Evolutionary conservation across 2,888 invertebrate genomes (phyloP).

Genomic region (Luperina nickerlii): DNA sequence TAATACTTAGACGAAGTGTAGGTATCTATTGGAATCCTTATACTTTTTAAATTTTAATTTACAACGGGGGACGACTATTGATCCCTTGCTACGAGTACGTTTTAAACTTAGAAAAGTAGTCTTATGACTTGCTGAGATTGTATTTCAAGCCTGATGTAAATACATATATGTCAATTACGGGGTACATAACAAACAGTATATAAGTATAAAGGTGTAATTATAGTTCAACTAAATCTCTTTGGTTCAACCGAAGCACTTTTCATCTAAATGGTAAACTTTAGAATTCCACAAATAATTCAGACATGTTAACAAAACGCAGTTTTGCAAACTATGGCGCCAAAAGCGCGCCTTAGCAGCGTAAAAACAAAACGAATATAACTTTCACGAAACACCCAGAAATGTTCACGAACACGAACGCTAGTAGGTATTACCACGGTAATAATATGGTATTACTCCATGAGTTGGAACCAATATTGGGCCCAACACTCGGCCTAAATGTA

Average conservation of each 20-base stretch:
- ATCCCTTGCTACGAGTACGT: neutral
- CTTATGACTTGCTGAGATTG: neutral
- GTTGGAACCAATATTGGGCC: conserved; percentile 36
- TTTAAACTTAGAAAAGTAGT: neutral
- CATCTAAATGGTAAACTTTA: neutral
- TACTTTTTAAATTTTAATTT: neutral
- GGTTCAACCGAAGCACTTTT: neutral
- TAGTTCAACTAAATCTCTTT: no score
- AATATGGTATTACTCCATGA: conserved; percentile 40
- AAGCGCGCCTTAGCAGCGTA: conserved; percentile 30
- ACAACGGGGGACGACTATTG: no score
- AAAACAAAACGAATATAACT: conserved; percentile 75
- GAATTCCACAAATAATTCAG: neutral
- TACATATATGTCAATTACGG: neutral
- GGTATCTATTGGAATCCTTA: neutral
- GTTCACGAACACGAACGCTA: conserved; percentile 75
- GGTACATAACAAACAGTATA: neutral
- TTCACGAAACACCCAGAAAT: conserved; percentile 74
- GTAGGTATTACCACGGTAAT: conserved; percentile 51
- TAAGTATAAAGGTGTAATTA: neutral
- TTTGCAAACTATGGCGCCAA: conserved; percentile 37
- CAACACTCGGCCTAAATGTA: conserved; percentile 25
- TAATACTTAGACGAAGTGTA: no score
- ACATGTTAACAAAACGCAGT: conserved; percentile 14
- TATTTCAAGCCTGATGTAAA: neutral